Percentiles rank a stretch among this genome's conserved stretches.
phyloP scores from a whole-genome alignment of 2,797 vertebrate species.

The Heliangelus exortis region DNA sequence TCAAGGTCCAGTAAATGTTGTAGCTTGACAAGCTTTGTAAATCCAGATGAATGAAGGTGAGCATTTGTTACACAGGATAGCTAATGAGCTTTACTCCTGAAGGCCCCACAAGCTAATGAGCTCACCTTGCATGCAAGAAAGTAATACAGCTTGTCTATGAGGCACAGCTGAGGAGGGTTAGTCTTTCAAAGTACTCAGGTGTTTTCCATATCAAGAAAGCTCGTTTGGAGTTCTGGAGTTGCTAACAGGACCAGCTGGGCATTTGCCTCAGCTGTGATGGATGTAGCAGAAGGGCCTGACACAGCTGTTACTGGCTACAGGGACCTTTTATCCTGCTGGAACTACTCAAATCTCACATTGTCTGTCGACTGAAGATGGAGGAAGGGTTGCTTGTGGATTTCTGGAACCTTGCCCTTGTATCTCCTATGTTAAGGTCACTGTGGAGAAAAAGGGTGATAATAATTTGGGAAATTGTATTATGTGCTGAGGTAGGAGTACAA shows the following conservation, averaged over 20 bases:
- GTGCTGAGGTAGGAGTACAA: not conserved
- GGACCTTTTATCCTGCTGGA: not conserved
- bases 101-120: not conserved
- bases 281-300: not conserved
- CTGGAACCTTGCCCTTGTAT: not conserved
- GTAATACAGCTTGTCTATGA: not conserved
- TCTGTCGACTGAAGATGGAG: not conserved
- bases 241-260: not conserved
- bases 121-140: not conserved
- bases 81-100: not conserved
- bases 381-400: not conserved
- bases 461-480: not conserved
- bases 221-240: not conserved
- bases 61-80: not conserved
- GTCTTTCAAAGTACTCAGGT: not conserved
- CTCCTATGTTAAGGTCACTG: not conserved
- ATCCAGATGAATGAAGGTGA: not conserved
- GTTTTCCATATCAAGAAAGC: not conserved
- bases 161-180: not conserved
- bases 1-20: not conserved
- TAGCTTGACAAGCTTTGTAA: not conserved
- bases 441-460: not conserved
- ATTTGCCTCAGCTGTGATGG: not conserved
- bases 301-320: fast-evolving
- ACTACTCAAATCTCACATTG: fast-evolving